Conservation (phyloP, 1,140 invertebrate genomes). For the Dysdera silvatica region DNA sequence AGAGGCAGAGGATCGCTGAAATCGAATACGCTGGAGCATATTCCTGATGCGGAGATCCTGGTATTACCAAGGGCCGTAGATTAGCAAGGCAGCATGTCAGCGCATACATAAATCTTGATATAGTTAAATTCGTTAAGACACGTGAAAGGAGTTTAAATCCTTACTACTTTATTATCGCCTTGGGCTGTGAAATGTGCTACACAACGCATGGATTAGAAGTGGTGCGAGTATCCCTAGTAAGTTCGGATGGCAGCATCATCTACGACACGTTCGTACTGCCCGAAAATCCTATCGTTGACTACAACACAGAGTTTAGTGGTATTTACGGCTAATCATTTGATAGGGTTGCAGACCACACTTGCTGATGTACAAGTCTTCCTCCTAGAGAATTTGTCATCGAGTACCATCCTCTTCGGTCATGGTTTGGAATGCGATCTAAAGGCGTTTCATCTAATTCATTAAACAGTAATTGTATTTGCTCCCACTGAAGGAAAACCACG, state of each 20-base stretch:
- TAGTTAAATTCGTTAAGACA: no score
- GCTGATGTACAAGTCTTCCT: constrained; percentile 82
- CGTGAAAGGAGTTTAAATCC: no score
- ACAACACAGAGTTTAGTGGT: constrained; percentile 81
- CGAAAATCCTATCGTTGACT: constrained; percentile 69
- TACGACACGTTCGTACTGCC: constrained; percentile 76
- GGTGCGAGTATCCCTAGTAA: constrained; percentile 59
- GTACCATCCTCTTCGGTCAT: constrained; percentile 91
- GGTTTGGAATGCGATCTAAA: constrained; percentile 93
- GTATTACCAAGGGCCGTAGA: no score
- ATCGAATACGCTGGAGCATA: no score
- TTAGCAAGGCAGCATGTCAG: no score
- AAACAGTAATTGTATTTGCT: constrained; percentile 80
- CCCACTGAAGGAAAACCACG: no score
- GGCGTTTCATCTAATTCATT: constrained; percentile 82
- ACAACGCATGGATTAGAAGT: constrained; percentile 76
- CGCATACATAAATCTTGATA: no score
- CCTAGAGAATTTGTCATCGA: constrained; percentile 73
- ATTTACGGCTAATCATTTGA: constrained; percentile 66
- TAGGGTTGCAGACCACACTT: constrained; percentile 61
- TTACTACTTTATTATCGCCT: no score
- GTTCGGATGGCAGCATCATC: constrained; percentile 67
- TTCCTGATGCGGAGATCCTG: no score
- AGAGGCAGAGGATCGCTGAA: no score
- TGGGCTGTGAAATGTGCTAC: constrained; percentile 85